phyloP scores from a whole-genome alignment of 2,113 vertebrate species.

The Benitochromis conjunctus region DNA sequence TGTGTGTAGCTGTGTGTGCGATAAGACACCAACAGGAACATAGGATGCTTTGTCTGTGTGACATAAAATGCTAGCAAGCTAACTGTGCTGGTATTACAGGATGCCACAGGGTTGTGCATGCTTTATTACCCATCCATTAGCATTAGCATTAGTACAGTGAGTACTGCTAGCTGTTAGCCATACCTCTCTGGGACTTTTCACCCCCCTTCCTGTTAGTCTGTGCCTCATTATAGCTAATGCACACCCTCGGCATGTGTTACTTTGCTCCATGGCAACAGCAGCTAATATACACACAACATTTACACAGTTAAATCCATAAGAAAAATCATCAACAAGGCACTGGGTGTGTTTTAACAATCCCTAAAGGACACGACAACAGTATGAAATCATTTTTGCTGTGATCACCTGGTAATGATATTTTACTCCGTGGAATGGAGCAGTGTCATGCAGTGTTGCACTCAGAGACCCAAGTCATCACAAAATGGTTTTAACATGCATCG shows the following conservation, averaged over 20 bases:
- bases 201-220: background rate
- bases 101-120: constrained; percentile 6
- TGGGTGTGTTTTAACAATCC: background rate
- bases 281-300: background rate
- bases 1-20: background rate
- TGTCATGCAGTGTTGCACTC: background rate
- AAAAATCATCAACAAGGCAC: background rate
- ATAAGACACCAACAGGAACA: background rate
- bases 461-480: background rate
- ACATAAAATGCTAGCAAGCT: constrained; percentile 1
- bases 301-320: background rate
- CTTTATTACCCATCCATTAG: constrained; percentile 26
- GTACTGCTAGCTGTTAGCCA: constrained; percentile 15
- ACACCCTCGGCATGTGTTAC: background rate
- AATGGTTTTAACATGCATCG: constrained; percentile 23
- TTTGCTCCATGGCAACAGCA: constrained; percentile 13
- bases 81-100: background rate
- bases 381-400: background rate
- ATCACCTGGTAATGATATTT: constrained; percentile 11
- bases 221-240: constrained; percentile 20
- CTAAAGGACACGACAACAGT: background rate
- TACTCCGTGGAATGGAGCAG: background rate
- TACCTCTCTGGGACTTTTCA: constrained; percentile 3
- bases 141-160: constrained; percentile 21
- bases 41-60: background rate